These are phyloP conservation scores for Rhynchonycteris naso DNA, from an alignment of 2,797 vertebrate species.

Conservation along the genomic window DNA sequence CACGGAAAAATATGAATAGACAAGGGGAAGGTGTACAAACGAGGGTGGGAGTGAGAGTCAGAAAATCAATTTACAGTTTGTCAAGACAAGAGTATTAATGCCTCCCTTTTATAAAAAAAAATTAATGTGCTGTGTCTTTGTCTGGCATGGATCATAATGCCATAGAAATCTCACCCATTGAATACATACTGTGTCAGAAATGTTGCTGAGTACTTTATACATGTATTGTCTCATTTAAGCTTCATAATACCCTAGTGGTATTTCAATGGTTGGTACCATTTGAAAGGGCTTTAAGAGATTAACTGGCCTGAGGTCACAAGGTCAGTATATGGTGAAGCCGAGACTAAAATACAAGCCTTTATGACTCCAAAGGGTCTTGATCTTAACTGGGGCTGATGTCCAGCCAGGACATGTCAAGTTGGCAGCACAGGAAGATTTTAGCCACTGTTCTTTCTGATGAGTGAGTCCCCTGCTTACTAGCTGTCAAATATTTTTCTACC, in stretches of 20 bases:
- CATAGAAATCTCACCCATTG: neutral
- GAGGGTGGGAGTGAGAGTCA: constrained; percentile 39
- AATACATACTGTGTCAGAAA: neutral
- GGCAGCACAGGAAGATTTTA: neutral
- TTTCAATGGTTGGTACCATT: neutral
- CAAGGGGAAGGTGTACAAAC: constrained; percentile 2
- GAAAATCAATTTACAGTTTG: constrained; percentile 73
- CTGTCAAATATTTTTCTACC: neutral
- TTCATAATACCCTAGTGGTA: neutral
- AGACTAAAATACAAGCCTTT: neutral
- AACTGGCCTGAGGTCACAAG: neutral
- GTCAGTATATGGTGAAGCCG: neutral
- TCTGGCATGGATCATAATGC: constrained; percentile 45
- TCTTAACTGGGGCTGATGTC: neutral
- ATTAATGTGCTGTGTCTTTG: constrained; percentile 39
- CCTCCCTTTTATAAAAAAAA: constrained; percentile 51
- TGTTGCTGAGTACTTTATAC: constrained; percentile 45
- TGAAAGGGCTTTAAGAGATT: neutral
- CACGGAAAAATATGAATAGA: constrained; percentile 51
- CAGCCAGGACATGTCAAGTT: neutral
- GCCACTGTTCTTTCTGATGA: neutral
- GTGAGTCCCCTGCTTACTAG: too few relatives aligned
- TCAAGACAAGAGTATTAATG: constrained; percentile 56
- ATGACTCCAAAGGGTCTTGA: neutral
- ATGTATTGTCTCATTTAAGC: constrained; percentile 50